Evolutionary conservation across 1,140 invertebrate genomes (phyloP).

Genomic region (Pseudomyrmex cubaensis): DNA sequence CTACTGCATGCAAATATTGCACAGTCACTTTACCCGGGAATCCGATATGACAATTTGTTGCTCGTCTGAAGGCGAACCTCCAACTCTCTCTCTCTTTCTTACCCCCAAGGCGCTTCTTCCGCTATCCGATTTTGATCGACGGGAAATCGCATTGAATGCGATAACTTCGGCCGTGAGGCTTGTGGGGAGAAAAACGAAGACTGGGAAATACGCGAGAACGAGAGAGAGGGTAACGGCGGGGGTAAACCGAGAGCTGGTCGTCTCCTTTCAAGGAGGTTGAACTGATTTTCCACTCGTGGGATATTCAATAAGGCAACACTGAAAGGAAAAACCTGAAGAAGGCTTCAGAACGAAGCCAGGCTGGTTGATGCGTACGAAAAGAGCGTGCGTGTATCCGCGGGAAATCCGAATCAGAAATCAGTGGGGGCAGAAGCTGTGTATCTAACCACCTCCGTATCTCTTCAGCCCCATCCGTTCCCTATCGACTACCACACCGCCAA

Average conservation of each 20-base stretch:
- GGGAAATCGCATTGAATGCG: conserved; percentile 79
- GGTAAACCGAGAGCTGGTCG: conserved; percentile 67
- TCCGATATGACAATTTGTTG: conserved; percentile 68
- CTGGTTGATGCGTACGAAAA: conserved; percentile 67
- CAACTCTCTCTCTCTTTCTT: neutral
- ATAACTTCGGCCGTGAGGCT: conserved; percentile 76
- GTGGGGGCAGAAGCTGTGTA: conserved; percentile 47
- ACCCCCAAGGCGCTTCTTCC: conserved; percentile 53
- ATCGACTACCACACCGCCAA: conserved; percentile 61
- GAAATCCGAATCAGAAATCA: conserved; percentile 74
- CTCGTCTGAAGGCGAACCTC: conserved; percentile 35
- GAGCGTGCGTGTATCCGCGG: conserved; percentile 66
- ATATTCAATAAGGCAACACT: conserved; percentile 84
- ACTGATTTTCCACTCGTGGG: conserved; percentile 85
- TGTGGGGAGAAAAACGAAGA: conserved; percentile 62
- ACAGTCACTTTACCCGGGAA: conserved; percentile 56
- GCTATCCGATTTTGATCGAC: conserved; percentile 80
- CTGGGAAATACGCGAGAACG: conserved; percentile 45
- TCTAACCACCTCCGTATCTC: conserved; percentile 55
- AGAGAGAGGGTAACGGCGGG: conserved; percentile 48
- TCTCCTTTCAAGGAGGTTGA: conserved; percentile 80
- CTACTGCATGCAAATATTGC: conserved; percentile 33
- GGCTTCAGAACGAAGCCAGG: conserved; percentile 63
- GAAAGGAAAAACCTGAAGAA: conserved; percentile 79
- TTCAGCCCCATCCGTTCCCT: conserved; percentile 62